Percentiles rank a stretch among this genome's conserved stretches.
These are phyloP conservation scores for Chironomus tentans DNA, from an alignment of 2,888 invertebrate species.

Conservation along the genomic window DNA sequence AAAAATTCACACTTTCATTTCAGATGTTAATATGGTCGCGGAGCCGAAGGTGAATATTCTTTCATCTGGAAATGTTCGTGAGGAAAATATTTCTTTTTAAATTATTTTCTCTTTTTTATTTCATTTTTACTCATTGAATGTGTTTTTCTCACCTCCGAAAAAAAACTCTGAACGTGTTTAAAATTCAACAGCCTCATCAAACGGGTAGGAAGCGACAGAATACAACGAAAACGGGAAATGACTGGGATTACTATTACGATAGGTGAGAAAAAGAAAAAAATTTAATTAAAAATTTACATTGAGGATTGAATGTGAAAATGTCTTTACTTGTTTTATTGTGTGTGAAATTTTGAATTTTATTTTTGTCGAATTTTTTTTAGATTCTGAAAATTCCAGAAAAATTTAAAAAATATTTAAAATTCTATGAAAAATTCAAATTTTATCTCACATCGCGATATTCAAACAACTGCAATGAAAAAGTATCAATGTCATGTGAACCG, in stretches of 20 bases:
- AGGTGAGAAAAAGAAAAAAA: slow-evolving; percentile 38
- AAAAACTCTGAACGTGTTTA: too few relatives aligned
- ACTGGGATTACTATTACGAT: slow-evolving; percentile 54
- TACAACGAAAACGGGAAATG: slow-evolving; percentile 52
- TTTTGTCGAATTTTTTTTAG: too few relatives aligned
- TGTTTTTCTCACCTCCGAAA: neutral
- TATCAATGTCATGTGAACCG: too few relatives aligned
- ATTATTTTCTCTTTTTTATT: neutral
- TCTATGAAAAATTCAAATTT: too few relatives aligned
- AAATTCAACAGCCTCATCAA: slow-evolving; percentile 52
- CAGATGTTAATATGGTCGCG: slow-evolving; percentile 61
- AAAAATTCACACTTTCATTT: slow-evolving; percentile 31
- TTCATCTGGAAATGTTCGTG: slow-evolving; percentile 17
- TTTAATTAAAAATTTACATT: neutral
- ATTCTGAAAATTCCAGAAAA: too few relatives aligned
- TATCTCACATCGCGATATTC: too few relatives aligned
- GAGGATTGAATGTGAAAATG: too few relatives aligned
- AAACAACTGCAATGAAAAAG: too few relatives aligned
- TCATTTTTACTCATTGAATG: neutral
- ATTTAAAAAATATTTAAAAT: too few relatives aligned
- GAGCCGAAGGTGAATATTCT: slow-evolving; percentile 47
- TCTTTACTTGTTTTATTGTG: neutral
- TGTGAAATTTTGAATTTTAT: too few relatives aligned
- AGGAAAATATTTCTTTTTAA: neutral
- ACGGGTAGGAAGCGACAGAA: slow-evolving; percentile 52